phyloP scores from a whole-genome alignment of 2,888 invertebrate genomes.

The Acrobasis repandana region DNA sequence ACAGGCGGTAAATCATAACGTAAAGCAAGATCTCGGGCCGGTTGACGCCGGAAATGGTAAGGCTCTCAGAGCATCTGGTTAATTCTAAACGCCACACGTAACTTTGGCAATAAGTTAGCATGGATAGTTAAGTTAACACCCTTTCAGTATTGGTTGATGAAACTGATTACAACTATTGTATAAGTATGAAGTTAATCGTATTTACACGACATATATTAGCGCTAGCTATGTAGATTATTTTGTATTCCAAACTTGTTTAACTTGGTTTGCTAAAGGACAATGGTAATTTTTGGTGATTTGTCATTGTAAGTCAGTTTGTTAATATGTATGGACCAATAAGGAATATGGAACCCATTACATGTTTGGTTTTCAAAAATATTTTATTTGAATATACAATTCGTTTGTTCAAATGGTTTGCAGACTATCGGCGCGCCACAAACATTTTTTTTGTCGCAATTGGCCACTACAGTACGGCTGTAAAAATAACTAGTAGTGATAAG shows the following conservation, averaged over 20 bases:
- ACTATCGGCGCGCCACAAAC: no score
- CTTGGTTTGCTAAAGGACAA: slow-evolving; percentile 8
- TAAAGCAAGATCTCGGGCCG: slow-evolving; percentile 51
- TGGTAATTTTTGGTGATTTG: background rate
- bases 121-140: slow-evolving; percentile 68
- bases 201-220: slow-evolving; percentile 74
- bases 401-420: no score
- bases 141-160: slow-evolving; percentile 75
- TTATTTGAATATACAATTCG: no score
- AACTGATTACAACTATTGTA: slow-evolving; percentile 67
- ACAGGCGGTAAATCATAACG: slow-evolving; percentile 44
- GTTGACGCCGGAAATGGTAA: slow-evolving; percentile 47
- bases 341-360: background rate
- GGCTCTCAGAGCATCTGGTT: slow-evolving; percentile 41
- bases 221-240: slow-evolving; percentile 72
- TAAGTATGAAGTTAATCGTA: slow-evolving; percentile 71
- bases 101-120: slow-evolving; percentile 74
- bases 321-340: background rate
- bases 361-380: no score
- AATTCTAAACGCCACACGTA: slow-evolving; percentile 54
- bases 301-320: background rate
- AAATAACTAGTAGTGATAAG: slow-evolving; percentile 5
- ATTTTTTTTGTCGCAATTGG: background rate
- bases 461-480: background rate
- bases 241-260: slow-evolving; percentile 47